Percentiles rank a stretch among this genome's conserved stretches.
These are phyloP conservation scores for Litoditis marina DNA, from an alignment of 2,888 invertebrate species.

Conservation along the genomic window DNA sequence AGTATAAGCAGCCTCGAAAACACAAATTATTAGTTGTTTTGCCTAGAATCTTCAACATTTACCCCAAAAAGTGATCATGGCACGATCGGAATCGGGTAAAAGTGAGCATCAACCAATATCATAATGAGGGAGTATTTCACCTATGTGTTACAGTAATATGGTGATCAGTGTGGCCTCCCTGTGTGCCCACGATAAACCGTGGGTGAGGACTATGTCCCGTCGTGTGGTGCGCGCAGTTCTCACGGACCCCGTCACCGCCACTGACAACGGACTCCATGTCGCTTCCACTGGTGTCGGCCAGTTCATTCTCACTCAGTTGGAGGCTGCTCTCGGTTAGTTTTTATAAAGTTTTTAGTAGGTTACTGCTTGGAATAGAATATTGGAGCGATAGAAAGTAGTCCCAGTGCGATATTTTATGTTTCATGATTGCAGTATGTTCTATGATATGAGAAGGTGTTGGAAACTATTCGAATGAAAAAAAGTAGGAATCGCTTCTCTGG, in stretches of 20 bases:
- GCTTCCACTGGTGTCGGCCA: constrained; percentile 44
- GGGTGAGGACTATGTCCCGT: constrained; percentile 56
- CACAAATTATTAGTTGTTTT: background rate
- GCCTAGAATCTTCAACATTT: too few relatives aligned
- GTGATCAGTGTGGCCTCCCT: constrained; percentile 47
- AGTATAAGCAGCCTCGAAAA: too few relatives aligned
- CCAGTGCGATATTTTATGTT: background rate
- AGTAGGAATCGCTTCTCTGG: too few relatives aligned
- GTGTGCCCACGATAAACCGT: constrained; percentile 51
- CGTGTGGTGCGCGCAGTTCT: constrained; percentile 47
- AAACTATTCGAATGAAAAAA: background rate
- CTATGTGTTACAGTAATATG: constrained; percentile 34
- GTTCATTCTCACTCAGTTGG: constrained; percentile 37
- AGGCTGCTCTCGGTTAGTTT: constrained; percentile 26
- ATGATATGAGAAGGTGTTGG: background rate
- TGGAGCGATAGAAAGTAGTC: too few relatives aligned
- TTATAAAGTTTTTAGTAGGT: too few relatives aligned
- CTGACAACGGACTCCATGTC: constrained; percentile 51
- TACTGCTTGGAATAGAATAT: too few relatives aligned
- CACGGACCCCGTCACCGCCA: constrained; percentile 53
- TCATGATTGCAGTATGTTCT: background rate
- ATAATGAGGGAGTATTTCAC: background rate
- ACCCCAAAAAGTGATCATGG: too few relatives aligned
- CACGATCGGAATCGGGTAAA: too few relatives aligned
- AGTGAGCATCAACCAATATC: too few relatives aligned